A percentile compares a stretch with the other conserved stretches of the same genome.
These are phyloP conservation scores for Halotydeus destructor DNA, from an alignment of 1,140 invertebrate species.

Conservation along the genomic window DNA sequence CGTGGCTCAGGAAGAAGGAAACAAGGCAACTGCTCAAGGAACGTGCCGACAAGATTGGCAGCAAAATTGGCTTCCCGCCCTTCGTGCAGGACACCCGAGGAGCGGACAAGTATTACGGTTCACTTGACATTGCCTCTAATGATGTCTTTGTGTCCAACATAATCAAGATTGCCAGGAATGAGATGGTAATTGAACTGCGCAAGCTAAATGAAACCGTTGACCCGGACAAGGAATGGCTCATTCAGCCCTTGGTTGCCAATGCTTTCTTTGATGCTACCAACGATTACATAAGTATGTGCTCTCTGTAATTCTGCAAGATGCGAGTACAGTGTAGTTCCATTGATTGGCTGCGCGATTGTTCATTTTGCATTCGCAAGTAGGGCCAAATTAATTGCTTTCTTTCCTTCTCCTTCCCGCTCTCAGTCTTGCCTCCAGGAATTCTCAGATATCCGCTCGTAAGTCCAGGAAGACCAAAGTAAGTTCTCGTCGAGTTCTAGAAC, in stretches of 20 bases:
- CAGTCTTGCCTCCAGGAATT: constrained; percentile 10
- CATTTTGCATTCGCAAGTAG: too few species aligned
- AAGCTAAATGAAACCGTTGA: constrained; percentile 30
- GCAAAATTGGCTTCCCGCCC: constrained; percentile 31
- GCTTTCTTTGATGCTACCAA: constrained; percentile 39
- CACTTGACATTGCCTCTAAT: constrained; percentile 28
- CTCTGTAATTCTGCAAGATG: too few species aligned
- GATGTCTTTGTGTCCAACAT: constrained; percentile 31
- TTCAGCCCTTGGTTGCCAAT: constrained; percentile 31
- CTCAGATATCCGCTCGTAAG: constrained; percentile 8
- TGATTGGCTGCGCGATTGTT: too few species aligned
- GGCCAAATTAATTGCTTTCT: too few species aligned
- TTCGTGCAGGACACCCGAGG: constrained; percentile 32
- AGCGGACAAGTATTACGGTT: constrained; percentile 29
- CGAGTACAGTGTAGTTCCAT: too few species aligned
- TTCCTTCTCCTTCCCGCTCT: too few species aligned
- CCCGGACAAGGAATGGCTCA: constrained; percentile 32
- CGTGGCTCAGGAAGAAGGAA: constrained; percentile 37
- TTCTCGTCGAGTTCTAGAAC: too few species aligned
- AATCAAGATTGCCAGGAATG: constrained; percentile 25
- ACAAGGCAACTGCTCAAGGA: constrained; percentile 7
- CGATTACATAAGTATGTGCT: constrained; percentile 37
- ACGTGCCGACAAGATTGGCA: constrained; percentile 29
- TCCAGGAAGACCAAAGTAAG: constrained; percentile 9
- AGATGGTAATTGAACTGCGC: constrained; percentile 28